Percentiles rank a stretch among this genome's conserved stretches.
Conservation (phyloP, 2,888 invertebrate genomes). For the Drosophila prolongata region DNA sequence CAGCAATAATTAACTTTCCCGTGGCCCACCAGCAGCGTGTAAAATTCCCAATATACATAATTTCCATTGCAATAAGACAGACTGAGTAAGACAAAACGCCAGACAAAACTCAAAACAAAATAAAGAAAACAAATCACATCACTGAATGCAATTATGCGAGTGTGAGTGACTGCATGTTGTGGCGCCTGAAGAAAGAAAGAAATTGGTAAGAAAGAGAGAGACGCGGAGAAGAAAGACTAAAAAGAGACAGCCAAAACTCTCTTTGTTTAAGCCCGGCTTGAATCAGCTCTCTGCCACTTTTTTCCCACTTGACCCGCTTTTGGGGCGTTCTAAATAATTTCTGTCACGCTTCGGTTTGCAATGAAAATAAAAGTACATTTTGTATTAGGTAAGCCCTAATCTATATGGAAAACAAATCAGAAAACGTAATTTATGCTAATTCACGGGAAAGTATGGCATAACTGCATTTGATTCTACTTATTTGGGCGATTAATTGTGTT, state of each 20-base stretch:
- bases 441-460: constrained; percentile 22
- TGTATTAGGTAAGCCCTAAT: constrained; percentile 40
- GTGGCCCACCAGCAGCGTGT: constrained; percentile 31
- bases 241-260: constrained; percentile 13
- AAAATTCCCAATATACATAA: constrained; percentile 22
- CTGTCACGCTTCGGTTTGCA: constrained; percentile 36
- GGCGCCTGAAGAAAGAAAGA: constrained; percentile 16
- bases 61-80: constrained; percentile 23
- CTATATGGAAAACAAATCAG: constrained; percentile 12
- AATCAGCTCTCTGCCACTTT: neutral
- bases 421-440: constrained; percentile 33
- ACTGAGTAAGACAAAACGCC: constrained; percentile 29
- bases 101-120: constrained; percentile 30
- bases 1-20: constrained; percentile 42
- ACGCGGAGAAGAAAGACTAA: constrained; percentile 15
- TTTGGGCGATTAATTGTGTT: neutral
- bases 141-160: constrained; percentile 27
- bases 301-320: constrained; percentile 19
- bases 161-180: constrained; percentile 20
- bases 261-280: constrained; percentile 8
- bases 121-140: constrained; percentile 38
- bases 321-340: constrained; percentile 39
- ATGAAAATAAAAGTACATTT: constrained; percentile 38
- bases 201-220: constrained; percentile 9
- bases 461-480: constrained; percentile 10